Base-by-base conservation (phyloP, 2,888 invertebrate species). In the Macrophya annulata region DNA sequence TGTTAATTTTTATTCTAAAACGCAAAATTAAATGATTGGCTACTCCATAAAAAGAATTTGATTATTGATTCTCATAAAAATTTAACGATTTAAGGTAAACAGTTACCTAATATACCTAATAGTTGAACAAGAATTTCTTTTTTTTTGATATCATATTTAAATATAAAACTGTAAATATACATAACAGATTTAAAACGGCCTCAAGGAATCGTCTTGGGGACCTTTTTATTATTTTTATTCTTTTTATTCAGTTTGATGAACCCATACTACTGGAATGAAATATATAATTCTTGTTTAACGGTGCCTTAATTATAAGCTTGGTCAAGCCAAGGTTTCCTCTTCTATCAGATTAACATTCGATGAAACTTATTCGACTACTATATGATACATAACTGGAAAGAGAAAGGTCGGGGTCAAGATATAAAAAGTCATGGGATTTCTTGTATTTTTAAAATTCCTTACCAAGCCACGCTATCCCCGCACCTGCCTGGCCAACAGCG, bases 351-450 rank as follows among this genome's bases (percentile, higher is more conserved):
- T 68, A 83, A 68, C 83, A 83, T 83, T 48, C 83, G 45, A 83
- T 68, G 48, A 21, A 81, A 62, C 59, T 62, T 48, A 81, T 62
- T 62, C 43, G 68, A 48, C 68, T 71, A 68, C 62, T 48, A 71
- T 71, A 74, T 83, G 45, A 83, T 48, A 71, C 62, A 68, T 83
- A 83, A 83, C 83, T 83, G 83, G 83, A 83, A 83, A 83, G 83
- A 83, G 83, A 83, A 83, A 83, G 83, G 83, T 83, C 83, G 83
- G 83, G 83, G 65, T 76, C 77, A 76, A 59, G 68, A 31, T 68
- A 85, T 68, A 85, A 85, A 85, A 79, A 85, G 68, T 85, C 85
- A 85, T 85, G 65, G 85, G 45, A 85, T 76, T 85, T 68, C 79
- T 77, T 76, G 77, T 77, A 74, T 72, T 68, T 85, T 77, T 77